A percentile compares a stretch with the other conserved stretches of the same genome.
Conservation (phyloP, 2,888 invertebrate genomes). For the Teleiodes luculella region DNA sequence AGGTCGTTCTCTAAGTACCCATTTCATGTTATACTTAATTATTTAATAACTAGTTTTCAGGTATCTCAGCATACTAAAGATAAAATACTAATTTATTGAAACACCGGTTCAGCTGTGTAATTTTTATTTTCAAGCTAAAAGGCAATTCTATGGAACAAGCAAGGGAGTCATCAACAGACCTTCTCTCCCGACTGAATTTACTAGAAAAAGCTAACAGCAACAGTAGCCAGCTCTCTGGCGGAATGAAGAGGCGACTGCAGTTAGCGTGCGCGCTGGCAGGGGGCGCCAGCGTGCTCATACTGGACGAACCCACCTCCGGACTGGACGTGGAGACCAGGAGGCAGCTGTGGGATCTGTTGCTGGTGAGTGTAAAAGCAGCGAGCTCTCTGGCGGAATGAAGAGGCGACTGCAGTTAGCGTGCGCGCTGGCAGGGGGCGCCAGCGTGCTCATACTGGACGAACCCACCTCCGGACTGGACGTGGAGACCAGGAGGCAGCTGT, state of each 20-base stretch:
- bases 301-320: constrained; percentile 87
- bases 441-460: constrained; percentile 83
- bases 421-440: constrained; percentile 88
- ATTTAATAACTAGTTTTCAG: too few species aligned
- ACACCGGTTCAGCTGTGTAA: too few species aligned
- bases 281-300: constrained; percentile 80
- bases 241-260: constrained; percentile 90
- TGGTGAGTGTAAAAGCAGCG: constrained; percentile 66
- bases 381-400: constrained; percentile 92
- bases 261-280: constrained; percentile 92
- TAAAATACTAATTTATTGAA: too few species aligned
- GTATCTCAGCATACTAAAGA: too few species aligned
- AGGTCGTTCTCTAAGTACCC: too few species aligned
- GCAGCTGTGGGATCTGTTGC: constrained; percentile 44
- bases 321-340: constrained; percentile 49
- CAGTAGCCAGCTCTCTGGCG: constrained; percentile 86
- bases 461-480: constrained; percentile 80
- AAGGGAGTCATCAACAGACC: constrained; percentile 17
- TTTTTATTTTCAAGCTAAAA: constrained; percentile 71
- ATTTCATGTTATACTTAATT: too few species aligned
- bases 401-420: constrained; percentile 90
- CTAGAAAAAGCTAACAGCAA: constrained; percentile 79
- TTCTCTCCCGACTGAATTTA: constrained; percentile 37
- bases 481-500: constrained; percentile 45
- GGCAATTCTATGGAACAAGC: constrained; percentile 30